phyloP scores from a whole-genome alignment of 2,888 invertebrate species.

The Apodemia duryi region DNA sequence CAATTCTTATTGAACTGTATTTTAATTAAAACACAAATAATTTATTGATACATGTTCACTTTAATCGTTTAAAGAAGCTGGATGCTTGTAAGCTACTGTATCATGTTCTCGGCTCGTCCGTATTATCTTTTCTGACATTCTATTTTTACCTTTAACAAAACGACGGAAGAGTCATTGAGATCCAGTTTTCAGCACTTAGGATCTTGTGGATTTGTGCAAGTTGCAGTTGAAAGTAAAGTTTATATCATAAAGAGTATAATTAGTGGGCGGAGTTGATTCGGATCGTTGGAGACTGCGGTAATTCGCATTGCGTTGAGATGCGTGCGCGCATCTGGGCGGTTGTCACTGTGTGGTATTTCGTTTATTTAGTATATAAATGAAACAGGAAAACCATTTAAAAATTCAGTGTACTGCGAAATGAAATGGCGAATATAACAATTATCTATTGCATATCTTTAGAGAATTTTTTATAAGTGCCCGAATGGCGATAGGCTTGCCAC shows the following conservation, averaged over 20 bases:
- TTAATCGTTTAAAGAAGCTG: constrained; percentile 36
- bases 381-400: too few species aligned
- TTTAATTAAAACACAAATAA: constrained; percentile 26
- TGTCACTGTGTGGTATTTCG: not conserved
- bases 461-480: too few species aligned
- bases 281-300: constrained; percentile 31
- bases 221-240: constrained; percentile 65
- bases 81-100: constrained; percentile 47
- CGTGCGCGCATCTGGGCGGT: not conserved
- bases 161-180: not conserved
- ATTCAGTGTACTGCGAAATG: not conserved
- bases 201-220: constrained; percentile 27
- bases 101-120: constrained; percentile 38
- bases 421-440: too few species aligned
- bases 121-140: constrained; percentile 17
- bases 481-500: too few species aligned
- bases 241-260: constrained; percentile 76
- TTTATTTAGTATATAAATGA: not conserved
- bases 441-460: too few species aligned
- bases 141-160: constrained; percentile 11
- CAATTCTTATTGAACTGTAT: not conserved
- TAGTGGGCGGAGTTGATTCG: constrained; percentile 74
- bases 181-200: constrained; percentile 19
- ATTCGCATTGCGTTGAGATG: constrained; percentile 1
- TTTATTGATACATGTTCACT: constrained; percentile 36